These are phyloP conservation scores for Charadrius vociferus DNA, from an alignment of 2,113 vertebrate species.

Conservation along the genomic window DNA sequence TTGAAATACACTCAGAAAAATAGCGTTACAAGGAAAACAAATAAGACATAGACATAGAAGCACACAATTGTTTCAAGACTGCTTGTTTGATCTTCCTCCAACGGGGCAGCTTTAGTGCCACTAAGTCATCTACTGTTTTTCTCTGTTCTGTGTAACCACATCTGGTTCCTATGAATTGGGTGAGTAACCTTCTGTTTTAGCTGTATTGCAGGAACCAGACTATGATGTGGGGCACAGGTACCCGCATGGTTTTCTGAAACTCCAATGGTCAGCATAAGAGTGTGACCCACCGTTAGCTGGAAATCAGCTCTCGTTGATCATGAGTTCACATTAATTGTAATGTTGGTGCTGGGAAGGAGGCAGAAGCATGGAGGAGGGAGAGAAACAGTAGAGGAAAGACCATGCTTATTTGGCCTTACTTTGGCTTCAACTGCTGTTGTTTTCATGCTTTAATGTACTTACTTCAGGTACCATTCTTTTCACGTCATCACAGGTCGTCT, in stretches of 20 bases:
- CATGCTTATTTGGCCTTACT: neutral
- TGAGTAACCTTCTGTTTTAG: neutral
- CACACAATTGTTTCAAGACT: neutral
- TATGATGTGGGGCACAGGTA: neutral
- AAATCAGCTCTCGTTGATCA: neutral
- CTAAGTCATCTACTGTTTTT: neutral
- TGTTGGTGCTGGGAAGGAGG: neutral
- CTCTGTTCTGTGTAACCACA: neutral
- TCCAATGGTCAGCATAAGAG: neutral
- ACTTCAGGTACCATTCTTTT: neutral
- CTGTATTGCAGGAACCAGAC: neutral
- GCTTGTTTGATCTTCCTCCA: neutral
- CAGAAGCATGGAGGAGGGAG: neutral
- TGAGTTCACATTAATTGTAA: neutral
- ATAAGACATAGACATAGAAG: neutral
- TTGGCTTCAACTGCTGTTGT: neutral
- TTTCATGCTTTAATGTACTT: neutral
- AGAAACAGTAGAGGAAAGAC: neutral
- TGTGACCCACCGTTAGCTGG: fast-evolving
- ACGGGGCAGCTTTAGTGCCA: neutral
- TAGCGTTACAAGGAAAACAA: neutral
- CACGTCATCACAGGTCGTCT: neutral
- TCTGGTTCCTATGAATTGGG: neutral
- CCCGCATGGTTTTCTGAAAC: neutral
- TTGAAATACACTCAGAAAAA: neutral